Evolutionary conservation across 2,797 vertebrate genomes (phyloP), one percentile per base, ranked within the genome.

Genomic region (Botia kubotai): DNA sequence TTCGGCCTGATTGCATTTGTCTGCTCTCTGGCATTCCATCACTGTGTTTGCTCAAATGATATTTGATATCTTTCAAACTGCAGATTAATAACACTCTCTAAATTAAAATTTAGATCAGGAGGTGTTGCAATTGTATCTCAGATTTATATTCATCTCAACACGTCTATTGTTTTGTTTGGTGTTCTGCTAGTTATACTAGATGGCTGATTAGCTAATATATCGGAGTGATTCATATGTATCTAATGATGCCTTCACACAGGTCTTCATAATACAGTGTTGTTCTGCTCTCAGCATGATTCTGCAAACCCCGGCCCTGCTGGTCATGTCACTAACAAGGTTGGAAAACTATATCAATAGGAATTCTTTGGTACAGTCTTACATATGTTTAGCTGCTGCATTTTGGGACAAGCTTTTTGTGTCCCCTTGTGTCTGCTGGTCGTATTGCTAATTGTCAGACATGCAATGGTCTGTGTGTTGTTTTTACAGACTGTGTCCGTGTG

Each of bases 321-420:
- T 63, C 96, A 96, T 84, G 94, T 95, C 23, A 99, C 95, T 8
- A 98, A 95, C 90, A 99, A 98, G 97, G 97, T 99, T 87, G 77
- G 92, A 75, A 14, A 39, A 57, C 26, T 17, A 4, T 26, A n/a
- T 58, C 58, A 58, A 2, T 19, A 6, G 16, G 10, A 46, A 46
- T 46, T 46, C 8, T 55, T n/a, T 58, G 6, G 55, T 4, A 62
- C 5, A 16, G 6, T 29, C 19, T 23, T 21, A 60, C 19, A 23
- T 4, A n/a, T 6, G 4, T 43, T 77, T 4, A 39, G 52, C 62
- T 69, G 36, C 23, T 60, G 39, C 6, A 1, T 48, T 77, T 46
- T 33, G 16, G 39, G 17, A 53, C 17, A 17, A 1, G 26, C 33
- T 16, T 72, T 57, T 43, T 43, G 60, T 55, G 14, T 53, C 43